Evolutionary conservation across 2,113 vertebrate genomes (phyloP).

Genomic region (Cyanoliseus patagonus): DNA sequence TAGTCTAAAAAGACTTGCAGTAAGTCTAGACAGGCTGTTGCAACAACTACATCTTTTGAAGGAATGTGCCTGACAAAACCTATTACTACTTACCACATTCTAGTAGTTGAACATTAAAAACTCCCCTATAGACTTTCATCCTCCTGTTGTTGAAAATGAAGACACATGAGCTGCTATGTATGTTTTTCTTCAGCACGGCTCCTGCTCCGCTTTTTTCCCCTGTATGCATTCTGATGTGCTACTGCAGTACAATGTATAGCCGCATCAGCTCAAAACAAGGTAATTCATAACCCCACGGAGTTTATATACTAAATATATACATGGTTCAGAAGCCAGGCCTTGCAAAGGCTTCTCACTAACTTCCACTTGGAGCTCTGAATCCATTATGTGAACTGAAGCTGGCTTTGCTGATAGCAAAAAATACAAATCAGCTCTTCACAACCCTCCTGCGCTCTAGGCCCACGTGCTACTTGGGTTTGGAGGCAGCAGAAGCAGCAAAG

Average conservation of each 20-base stretch:
- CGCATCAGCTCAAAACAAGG: background rate
- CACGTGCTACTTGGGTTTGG: fast-evolving
- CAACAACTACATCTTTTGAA: background rate
- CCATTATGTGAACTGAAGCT: background rate
- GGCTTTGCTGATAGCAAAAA: background rate
- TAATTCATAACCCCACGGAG: background rate
- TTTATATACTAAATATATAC: background rate
- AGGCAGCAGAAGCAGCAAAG: background rate
- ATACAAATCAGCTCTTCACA: background rate
- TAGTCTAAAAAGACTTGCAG: background rate
- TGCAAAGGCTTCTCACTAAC: background rate
- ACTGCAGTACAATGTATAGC: fast-evolving
- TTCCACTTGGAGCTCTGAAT: background rate
- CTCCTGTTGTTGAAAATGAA: background rate
- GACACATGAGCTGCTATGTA: background rate
- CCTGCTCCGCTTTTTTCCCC: background rate
- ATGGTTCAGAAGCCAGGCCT: background rate
- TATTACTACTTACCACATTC: background rate
- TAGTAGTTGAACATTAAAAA: background rate
- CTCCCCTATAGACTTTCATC: background rate
- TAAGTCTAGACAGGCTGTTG: background rate
- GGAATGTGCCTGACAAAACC: background rate
- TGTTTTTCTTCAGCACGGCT: background rate
- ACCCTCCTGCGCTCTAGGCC: background rate
- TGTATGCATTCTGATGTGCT: background rate